A percentile compares a stretch with the other conserved stretches of the same genome.
phyloP scores from a whole-genome alignment of 2,888 invertebrate genomes.

The Brachylomia viminalis region DNA sequence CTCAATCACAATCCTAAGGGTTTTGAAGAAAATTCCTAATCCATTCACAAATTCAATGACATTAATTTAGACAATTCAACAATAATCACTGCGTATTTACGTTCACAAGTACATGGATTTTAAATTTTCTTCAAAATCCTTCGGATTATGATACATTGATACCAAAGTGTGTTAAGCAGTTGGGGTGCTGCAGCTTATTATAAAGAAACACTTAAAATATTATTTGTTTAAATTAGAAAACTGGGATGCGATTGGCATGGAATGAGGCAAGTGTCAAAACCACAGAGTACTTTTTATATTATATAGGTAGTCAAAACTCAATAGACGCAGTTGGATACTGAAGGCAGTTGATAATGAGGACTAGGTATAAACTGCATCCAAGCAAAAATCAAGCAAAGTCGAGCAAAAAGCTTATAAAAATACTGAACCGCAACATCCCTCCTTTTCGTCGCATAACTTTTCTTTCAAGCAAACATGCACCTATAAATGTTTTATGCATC shows the following conservation, averaged over 20 bases:
- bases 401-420: slow-evolving; percentile 26
- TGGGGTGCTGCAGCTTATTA: too few species aligned
- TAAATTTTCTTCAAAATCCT: not conserved
- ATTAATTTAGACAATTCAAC: not conserved
- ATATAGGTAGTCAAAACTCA: too few species aligned
- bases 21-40: too few species aligned
- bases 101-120: not conserved
- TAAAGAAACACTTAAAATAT: not conserved
- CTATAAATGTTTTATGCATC: slow-evolving; percentile 50
- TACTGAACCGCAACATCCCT: slow-evolving; percentile 29
- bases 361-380: not conserved
- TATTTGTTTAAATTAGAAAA: not conserved
- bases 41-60: not conserved
- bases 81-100: too few species aligned
- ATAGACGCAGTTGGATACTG: not conserved
- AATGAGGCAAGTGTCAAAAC: not conserved
- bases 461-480: slow-evolving; percentile 30
- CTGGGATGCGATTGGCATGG: not conserved
- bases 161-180: not conserved
- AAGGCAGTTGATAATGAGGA: not conserved
- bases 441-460: slow-evolving; percentile 24
- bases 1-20: too few species aligned
- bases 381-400: too few species aligned
- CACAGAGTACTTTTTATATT: too few species aligned
- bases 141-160: not conserved